Base-by-base conservation (phyloP, 2,113 vertebrate species). In the Centropus bengalensis region DNA sequence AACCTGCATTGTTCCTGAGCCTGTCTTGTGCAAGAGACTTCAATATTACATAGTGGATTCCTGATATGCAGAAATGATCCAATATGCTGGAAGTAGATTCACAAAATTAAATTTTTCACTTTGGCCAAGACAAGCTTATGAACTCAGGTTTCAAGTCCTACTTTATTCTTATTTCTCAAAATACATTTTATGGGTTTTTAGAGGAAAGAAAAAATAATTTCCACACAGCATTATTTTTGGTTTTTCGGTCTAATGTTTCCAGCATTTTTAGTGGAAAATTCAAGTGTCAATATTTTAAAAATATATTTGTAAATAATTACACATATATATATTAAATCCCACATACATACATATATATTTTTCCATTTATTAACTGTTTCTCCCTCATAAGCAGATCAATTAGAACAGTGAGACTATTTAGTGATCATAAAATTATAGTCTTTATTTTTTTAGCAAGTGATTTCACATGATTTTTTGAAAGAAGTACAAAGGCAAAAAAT, bases 91-190 rank as follows among this genome's bases (percentile, higher is more conserved):
- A 86, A 86, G 17, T 26, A 69, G 54, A 56, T 64, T 71, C 30
- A 71, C 1, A 1, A 49, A 88, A 71, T 52, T 67, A 30, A 32
- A 21, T 55, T 81, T 70, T 94, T 89, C 28, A n/a, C 45, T 83
- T 90, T 62, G 84, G 54, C 21, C 44, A 71, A 86, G 90, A 64
- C 36, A 81, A 75, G 76, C 8, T 76, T 91, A 64, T 66, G 44
- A 94, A 87, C 28, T 93, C 44, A 51, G 20, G 32, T 85, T 86
- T 82, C 58, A 82, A 92, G 49, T 32, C 67, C 17, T 51, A 14
- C 6, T 85, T 92, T 75, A 79, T 73, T 96, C 69, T 90, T 90
- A 82, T 88, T 93, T 90, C 82, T 93, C 88, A 82, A 95, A 95
- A 91, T 64, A 82, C 5, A 40, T 71, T 79, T 62, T 82, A 51